These are phyloP conservation scores for Mobula birostris DNA, from an alignment of 2,113 vertebrate species.

Conservation along the genomic window DNA sequence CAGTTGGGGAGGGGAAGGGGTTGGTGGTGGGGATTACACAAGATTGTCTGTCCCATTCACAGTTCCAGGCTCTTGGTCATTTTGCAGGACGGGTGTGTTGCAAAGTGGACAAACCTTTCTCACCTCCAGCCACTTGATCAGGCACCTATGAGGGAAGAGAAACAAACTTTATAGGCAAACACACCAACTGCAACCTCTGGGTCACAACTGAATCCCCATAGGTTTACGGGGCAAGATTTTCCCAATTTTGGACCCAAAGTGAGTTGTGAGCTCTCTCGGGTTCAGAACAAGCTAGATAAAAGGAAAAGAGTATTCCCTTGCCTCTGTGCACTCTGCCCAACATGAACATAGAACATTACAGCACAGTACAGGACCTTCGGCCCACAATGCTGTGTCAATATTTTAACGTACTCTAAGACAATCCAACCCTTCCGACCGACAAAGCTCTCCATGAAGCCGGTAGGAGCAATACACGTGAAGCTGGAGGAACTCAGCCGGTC, in stretches of 20 bases:
- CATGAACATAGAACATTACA: too few species aligned
- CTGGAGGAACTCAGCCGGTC: too few species aligned
- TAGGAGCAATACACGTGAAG: too few species aligned
- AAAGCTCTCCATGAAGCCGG: too few species aligned
- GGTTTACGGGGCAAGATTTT: neutral
- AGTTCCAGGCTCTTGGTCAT: conserved; percentile 65
- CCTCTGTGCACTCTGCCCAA: too few species aligned
- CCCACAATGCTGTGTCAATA: too few species aligned
- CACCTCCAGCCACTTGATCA: conserved; percentile 99
- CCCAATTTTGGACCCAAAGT: neutral
- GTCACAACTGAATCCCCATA: too few species aligned
- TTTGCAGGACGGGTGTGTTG: conserved; percentile 92
- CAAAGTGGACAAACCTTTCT: conserved; percentile 95
- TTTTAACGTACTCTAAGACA: too few species aligned
- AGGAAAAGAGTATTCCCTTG: too few species aligned
- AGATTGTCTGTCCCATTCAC: conserved; percentile 84
- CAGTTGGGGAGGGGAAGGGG: neutral
- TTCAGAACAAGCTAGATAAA: neutral
- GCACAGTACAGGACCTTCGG: too few species aligned
- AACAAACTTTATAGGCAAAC: neutral
- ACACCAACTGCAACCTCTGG: too few species aligned
- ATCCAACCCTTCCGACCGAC: too few species aligned
- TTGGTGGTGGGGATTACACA: conserved; percentile 61
- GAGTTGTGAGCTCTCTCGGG: neutral
- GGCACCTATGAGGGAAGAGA: conserved; percentile 69